phyloP scores from a whole-genome alignment of 2,113 vertebrate species.

The Ageneiosus marmoratus region DNA sequence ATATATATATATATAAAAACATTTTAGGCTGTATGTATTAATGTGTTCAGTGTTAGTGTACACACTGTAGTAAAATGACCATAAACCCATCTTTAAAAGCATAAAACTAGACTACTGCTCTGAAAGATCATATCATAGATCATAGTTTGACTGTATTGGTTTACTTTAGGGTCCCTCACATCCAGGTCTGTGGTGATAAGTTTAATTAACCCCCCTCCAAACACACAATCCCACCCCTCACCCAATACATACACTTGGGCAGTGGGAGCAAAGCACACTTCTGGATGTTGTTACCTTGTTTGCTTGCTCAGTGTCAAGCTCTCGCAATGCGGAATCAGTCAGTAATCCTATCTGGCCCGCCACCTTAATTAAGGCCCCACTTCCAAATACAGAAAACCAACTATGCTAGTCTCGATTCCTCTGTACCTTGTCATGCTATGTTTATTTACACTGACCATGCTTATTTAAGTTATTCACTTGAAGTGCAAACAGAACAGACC shows the following conservation, averaged over 20 bases:
- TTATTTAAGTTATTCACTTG: constrained; percentile 74
- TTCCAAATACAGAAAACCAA: constrained; percentile 64
- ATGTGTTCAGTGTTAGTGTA: neutral
- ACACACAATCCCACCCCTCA: no score
- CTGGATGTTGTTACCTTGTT: constrained; percentile 69
- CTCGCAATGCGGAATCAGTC: constrained; percentile 59
- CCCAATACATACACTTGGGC: constrained; percentile 57
- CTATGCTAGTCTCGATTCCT: constrained; percentile 56
- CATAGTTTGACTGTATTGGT: neutral
- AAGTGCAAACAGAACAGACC: constrained; percentile 72
- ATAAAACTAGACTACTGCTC: neutral
- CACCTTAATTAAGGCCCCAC: constrained; percentile 64
- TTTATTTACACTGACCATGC: constrained; percentile 76
- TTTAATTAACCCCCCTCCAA: neutral
- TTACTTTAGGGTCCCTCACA: neutral
- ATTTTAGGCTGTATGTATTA: no score
- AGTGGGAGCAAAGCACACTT: constrained; percentile 35
- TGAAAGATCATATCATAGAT: constrained; percentile 55
- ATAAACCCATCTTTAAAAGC: neutral
- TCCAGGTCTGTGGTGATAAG: constrained; percentile 60
- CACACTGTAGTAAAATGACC: neutral
- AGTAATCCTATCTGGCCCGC: constrained; percentile 64
- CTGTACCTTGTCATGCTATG: constrained; percentile 62
- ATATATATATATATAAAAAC: no score
- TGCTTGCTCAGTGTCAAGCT: constrained; percentile 52